Evolutionary conservation across 2,797 vertebrate species (phyloP), one percentile per base, ranked within the genome.

Genomic region (Macropodus opercularis): DNA sequence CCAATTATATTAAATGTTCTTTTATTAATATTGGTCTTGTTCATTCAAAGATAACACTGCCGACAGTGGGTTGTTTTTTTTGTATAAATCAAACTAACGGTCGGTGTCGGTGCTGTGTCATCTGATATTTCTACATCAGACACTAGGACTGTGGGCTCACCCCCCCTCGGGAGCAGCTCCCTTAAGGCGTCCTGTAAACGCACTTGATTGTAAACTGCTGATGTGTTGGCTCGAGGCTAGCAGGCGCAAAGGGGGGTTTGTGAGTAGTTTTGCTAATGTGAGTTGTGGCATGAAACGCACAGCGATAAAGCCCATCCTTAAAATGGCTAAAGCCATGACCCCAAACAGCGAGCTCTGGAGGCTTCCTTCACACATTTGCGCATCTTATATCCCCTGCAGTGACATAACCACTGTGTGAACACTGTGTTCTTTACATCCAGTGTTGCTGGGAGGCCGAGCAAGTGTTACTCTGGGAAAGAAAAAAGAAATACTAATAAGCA

Each of bases 231-330:
- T 63, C 4, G 35, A 44, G 38, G 51, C 54, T 18, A 15, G 47
- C 47, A 31, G 56, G 50, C 46, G 40, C 27, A n/a, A 10, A 52
- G 62, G 21, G 41, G 49, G 42, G 35, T 23, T 19, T 24, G 51
- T 48, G 7, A 69, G 66, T 55, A 72, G 48, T 55, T 66, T 53
- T 11, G 23, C 44, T 19, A 22, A 57, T 62, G 44, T 36, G 73
- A 75, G 69, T 8, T 27, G 62, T 49, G 47, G 68, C 69, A 49
- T 69, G 48, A 69, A 75, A 70, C 31, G 19, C 43, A 10, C 41
- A 79, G 65, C 4, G 67, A 80, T 38, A 63, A 36, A 36, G 35
- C 35, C 47, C 29, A 40, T 26, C 41, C 62, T 35, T 29, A 24
- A 31, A 44, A 48, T 0, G 19, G 55, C 67, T 38, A 29, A 70